Conservation (phyloP, 2,888 invertebrate species). For the Caenorhabditis japonica region DNA sequence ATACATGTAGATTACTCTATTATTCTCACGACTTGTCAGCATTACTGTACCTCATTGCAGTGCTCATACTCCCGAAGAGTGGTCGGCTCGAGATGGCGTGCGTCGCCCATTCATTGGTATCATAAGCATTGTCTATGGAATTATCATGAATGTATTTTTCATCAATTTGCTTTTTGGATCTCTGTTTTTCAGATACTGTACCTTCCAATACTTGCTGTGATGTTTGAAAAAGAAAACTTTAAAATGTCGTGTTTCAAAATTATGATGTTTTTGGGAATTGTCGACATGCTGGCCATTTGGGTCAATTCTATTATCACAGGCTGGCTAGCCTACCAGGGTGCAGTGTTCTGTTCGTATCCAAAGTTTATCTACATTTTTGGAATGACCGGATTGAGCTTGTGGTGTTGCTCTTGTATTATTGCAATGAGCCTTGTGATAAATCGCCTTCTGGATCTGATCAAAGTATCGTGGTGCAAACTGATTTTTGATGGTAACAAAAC, state of each 20-base stretch:
- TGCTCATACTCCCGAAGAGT: conserved; percentile 22
- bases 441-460: conserved; percentile 19
- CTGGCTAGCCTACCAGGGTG: conserved; percentile 24
- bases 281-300: conserved; percentile 37
- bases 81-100: conserved; percentile 12
- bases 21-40: no score
- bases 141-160: conserved; percentile 33
- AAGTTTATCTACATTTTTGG: conserved; percentile 35
- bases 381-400: conserved; percentile 30
- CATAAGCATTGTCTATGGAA: conserved; percentile 23
- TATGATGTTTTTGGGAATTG: conserved; percentile 38
- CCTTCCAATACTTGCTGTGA: conserved; percentile 27
- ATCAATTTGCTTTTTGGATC: no score
- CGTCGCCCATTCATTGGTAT: conserved; percentile 18
- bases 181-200: conserved; percentile 20
- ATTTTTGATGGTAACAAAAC: conserved; percentile 23
- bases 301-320: conserved; percentile 49
- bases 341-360: conserved; percentile 38
- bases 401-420: conserved; percentile 41
- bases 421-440: conserved; percentile 38
- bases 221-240: conserved; percentile 31
- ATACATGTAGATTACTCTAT: no score
- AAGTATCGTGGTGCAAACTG: conserved; percentile 1
- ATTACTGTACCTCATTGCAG: no score
- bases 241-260: conserved; percentile 47